Conservation (phyloP, 2,797 vertebrate species). For the Pipistrellus kuhlii region DNA sequence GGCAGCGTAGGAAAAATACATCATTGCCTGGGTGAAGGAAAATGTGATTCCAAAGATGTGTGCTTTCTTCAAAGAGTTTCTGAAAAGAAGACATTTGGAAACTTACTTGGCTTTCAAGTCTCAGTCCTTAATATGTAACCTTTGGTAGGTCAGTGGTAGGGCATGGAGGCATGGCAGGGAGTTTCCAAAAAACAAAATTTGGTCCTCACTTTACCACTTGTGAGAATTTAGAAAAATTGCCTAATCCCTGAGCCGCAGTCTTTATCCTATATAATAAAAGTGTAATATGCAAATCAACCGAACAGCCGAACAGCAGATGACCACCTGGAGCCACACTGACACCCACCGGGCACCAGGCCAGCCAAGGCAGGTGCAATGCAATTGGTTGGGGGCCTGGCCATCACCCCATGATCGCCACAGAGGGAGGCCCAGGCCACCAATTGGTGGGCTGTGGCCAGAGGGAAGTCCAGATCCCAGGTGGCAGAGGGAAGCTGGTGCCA, state of each 20-base stretch:
- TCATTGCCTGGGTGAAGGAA: slow-evolving; percentile 94
- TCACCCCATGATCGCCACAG: too few relatives aligned
- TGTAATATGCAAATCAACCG: accelerated
- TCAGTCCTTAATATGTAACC: not conserved
- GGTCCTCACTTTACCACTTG: not conserved
- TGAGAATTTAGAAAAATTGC: not conserved
- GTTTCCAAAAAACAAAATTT: not conserved
- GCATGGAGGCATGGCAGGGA: not conserved
- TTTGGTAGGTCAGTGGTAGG: not conserved
- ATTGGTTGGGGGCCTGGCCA: too few relatives aligned
- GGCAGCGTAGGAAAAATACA: slow-evolving; percentile 95
- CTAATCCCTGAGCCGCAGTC: not conserved
- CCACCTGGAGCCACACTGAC: too few relatives aligned
- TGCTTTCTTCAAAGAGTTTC: slow-evolving; percentile 95
- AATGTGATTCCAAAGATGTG: slow-evolving; percentile 94
- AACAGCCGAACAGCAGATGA: too few relatives aligned
- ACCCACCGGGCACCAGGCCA: too few relatives aligned
- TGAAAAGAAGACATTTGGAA: slow-evolving; percentile 82
- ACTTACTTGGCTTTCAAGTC: not conserved
- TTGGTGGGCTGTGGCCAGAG: too few relatives aligned
- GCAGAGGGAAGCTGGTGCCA: too few relatives aligned
- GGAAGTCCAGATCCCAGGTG: too few relatives aligned
- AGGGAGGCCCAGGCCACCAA: too few relatives aligned
- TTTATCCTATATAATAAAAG: not conserved
- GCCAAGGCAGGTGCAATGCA: too few relatives aligned